These are phyloP conservation scores for Drosophila emarginata DNA, from an alignment of 2,888 invertebrate species.

Conservation along the genomic window DNA sequence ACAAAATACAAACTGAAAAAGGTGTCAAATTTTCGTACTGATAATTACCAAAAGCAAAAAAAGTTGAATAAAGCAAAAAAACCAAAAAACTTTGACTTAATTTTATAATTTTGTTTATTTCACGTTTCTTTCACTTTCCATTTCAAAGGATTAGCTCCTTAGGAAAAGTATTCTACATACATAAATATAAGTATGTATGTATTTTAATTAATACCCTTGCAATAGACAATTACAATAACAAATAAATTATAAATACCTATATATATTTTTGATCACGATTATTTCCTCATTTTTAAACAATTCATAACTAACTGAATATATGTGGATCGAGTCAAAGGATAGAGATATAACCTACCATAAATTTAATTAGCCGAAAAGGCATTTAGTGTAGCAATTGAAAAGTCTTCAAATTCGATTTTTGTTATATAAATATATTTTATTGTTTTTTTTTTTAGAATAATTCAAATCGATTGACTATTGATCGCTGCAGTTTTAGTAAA, in stretches of 20 bases:
- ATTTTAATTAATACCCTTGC: background rate
- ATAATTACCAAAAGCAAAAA: background rate
- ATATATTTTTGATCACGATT: background rate
- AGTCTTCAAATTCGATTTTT: too few species aligned
- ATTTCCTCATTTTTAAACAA: too few species aligned
- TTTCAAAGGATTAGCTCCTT: background rate
- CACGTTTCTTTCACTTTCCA: background rate
- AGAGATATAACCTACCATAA: too few species aligned
- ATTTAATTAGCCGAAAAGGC: too few species aligned
- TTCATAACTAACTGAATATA: too few species aligned
- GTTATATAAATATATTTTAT: too few species aligned
- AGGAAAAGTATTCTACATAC: background rate
- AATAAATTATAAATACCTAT: background rate
- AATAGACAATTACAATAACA: background rate
- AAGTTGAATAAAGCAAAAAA: background rate
- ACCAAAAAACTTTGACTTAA: background rate
- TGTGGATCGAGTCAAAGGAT: too few species aligned
- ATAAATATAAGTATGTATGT: background rate
- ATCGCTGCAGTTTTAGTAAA: background rate
- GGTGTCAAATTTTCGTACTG: slow-evolving; percentile 6
- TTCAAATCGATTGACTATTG: too few species aligned
- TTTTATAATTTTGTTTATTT: background rate
- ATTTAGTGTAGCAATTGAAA: too few species aligned
- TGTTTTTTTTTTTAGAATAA: too few species aligned
- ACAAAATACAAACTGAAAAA: background rate